Base-by-base conservation (phyloP, 2,113 vertebrate genomes). In the Gallinago paraguaiae region DNA sequence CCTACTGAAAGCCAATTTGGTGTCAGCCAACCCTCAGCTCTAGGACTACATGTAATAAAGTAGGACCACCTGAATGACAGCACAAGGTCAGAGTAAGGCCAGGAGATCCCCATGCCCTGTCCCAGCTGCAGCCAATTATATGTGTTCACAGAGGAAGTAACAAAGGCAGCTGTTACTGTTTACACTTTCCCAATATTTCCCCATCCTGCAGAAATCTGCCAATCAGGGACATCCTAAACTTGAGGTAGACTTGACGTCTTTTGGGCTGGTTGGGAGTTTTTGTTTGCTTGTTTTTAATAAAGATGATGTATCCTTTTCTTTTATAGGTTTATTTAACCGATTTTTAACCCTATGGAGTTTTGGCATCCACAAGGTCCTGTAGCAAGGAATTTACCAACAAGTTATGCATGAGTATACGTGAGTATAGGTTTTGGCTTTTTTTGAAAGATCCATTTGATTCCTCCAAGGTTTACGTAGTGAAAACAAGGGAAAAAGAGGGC, bases 41-140 rank as follows among this genome's bases (percentile, higher is more conserved):
- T 33, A 37, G 3, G 7, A 17, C 22, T 30, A 54, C 1, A 1
- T 35, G 16, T 25, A 51, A 28, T 20, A 25, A 60, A 0, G 4
- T 22, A 27, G 25, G 60, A 35, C 9, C 24, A 37, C 8, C 15
- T 2, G 7, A 57, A 22, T 5, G 41, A 63, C 12, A 30, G 30
- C 17, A 13, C 48, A 43, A 19, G 33, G 12, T 37, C 46, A 60
- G 35, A 53, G 7, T 27, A 45, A 39, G 24, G 50, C 41, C 51
- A 39, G 46, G n/a, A 83, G 10, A 23, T 13, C 16, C 23, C 28
- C 1, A 0, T 10, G 5, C 30, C 37, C 59, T 27, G 67, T 46
- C 37, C 20, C 60, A 72, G 24, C 39, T 41, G 5, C 46, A 37
- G 28, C 28, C 23, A 43, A 8, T 30, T 56, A n/a, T 20, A 56